A percentile compares a stretch with the other conserved stretches of the same genome.
These are phyloP conservation scores for Colistium nudipinnis DNA, from an alignment of 2,113 vertebrate genomes.

Conservation along the genomic window DNA sequence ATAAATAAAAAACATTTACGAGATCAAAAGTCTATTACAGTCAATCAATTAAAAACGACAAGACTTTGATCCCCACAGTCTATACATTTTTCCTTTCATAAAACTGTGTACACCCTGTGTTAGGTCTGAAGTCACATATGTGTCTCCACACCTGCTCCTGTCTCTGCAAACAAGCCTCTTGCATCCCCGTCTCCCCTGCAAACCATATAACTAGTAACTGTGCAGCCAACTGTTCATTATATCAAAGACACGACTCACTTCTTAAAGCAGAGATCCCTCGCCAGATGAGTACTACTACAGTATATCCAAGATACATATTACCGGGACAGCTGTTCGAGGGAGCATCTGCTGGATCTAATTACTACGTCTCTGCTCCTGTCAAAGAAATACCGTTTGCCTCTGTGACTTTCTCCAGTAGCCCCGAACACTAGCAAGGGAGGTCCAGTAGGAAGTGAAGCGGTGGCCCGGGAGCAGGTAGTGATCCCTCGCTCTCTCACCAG, in stretches of 20 bases:
- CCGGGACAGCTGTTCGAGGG: conserved; percentile 65
- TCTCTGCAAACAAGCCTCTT: conserved; percentile 55
- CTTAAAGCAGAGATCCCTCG: conserved; percentile 41
- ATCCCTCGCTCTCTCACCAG: neutral
- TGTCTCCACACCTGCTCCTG: conserved; percentile 22
- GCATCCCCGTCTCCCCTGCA: conserved; percentile 5
- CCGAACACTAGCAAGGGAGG: conserved; percentile 58
- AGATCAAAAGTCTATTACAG: conserved; percentile 5
- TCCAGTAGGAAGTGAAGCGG: conserved; percentile 38
- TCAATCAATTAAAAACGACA: neutral
- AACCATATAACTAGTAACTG: conserved; percentile 3
- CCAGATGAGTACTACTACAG: conserved; percentile 41
- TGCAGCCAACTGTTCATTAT: neutral
- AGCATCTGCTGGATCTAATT: conserved; percentile 76
- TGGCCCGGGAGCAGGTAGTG: conserved; percentile 7
- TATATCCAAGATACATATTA: conserved; percentile 60
- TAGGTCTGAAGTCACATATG: neutral
- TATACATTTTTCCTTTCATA: conserved; percentile 36
- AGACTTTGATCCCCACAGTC: conserved; percentile 34
- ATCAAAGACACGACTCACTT: conserved; percentile 49
- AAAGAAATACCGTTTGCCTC: conserved; percentile 64
- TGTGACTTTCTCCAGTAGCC: conserved; percentile 71
- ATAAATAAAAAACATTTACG: conserved; percentile 22
- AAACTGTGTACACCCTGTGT: conserved; percentile 2
- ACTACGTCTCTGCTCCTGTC: conserved; percentile 72